Evolutionary conservation across 2,113 vertebrate genomes (phyloP).

Genomic region (Meles meles): DNA sequence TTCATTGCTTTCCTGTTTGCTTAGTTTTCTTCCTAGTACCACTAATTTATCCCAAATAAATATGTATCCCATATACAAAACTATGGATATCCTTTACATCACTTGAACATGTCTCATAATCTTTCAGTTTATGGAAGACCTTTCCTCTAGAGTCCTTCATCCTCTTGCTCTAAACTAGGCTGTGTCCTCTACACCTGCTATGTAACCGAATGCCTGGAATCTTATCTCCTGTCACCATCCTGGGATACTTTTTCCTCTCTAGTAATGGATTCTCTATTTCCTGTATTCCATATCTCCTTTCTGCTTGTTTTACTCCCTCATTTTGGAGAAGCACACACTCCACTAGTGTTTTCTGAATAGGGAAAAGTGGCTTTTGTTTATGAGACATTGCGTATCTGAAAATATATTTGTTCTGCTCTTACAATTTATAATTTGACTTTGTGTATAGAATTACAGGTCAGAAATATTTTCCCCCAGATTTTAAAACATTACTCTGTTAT

Average conservation of each 20-base stretch:
- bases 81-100: background rate
- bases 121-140: background rate
- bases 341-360: background rate
- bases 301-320: background rate
- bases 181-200: background rate
- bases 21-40: background rate
- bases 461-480: background rate
- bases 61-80: background rate
- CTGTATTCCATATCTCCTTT: background rate
- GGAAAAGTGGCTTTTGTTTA: background rate
- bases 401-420: background rate
- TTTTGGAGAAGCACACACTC: constrained; percentile 2
- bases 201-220: background rate
- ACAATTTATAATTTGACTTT: background rate
- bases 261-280: background rate
- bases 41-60: background rate
- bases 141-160: background rate
- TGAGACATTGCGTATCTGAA: background rate
- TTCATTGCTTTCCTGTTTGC: background rate
- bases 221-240: background rate
- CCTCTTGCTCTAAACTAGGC: background rate
- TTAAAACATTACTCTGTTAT: background rate
- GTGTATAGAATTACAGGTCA: background rate
- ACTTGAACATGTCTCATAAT: background rate
- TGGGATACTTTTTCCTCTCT: background rate